Evolutionary conservation across 2,888 invertebrate species (phyloP).

Genomic region (Sphaerophoria taeniata): DNA sequence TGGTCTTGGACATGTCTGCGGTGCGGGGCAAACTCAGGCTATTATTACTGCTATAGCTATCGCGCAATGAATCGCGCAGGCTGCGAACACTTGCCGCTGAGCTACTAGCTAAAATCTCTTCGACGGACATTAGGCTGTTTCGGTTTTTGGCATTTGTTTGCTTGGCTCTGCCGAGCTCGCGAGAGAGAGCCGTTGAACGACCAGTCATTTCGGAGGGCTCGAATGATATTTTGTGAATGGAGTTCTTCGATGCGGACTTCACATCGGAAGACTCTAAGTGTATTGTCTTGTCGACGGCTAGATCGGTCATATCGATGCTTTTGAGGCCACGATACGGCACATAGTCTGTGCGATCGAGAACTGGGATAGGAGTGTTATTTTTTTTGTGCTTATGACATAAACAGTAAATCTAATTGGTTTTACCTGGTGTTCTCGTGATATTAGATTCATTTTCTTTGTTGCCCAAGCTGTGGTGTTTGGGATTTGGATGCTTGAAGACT

Average conservation of each 20-base stretch:
- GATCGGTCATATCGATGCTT: conserved; percentile 80
- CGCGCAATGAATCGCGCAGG: conserved; percentile 76
- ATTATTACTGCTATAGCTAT: conserved; percentile 49
- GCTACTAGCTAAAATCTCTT: conserved; percentile 81
- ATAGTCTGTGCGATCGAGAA: conserved; percentile 74
- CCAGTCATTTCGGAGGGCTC: conserved; percentile 82
- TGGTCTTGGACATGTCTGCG: conserved; percentile 79
- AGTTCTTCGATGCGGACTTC: conserved; percentile 71
- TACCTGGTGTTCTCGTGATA: conserved; percentile 55
- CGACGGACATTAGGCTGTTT: conserved; percentile 77
- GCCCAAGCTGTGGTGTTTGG: conserved; percentile 25
- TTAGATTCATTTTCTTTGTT: conserved; percentile 65
- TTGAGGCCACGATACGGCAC: conserved; percentile 76
- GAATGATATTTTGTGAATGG: conserved; percentile 78
- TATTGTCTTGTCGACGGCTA: conserved; percentile 81
- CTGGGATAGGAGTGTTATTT: conserved; percentile 37
- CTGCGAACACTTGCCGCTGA: conserved; percentile 79
- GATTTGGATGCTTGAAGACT: conserved; percentile 67
- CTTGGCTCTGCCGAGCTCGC: conserved; percentile 42
- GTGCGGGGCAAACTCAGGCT: conserved; percentile 79
- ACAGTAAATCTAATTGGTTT: not conserved
- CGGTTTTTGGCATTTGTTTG: conserved; percentile 36
- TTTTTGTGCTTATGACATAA: too few species aligned
- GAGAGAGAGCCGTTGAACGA: conserved; percentile 79
- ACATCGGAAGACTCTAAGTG: conserved; percentile 78